A percentile compares a stretch with the other conserved stretches of the same genome.
Conservation (phyloP, 1,140 invertebrate genomes). For the Cotesia glomerata region DNA sequence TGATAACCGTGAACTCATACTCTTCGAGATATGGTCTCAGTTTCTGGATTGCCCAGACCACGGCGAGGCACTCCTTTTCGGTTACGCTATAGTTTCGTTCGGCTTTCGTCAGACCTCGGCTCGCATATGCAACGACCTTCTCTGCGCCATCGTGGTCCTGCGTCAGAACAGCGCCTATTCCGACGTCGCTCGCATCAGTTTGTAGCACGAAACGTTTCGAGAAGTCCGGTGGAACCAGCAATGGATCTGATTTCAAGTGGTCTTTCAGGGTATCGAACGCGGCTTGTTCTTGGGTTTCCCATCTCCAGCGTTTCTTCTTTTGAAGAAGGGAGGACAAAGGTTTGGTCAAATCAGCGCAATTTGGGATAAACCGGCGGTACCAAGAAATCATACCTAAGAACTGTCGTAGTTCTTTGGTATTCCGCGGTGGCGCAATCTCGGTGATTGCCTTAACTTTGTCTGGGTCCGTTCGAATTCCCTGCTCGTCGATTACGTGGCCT, state of each 20-base stretch:
- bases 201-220: conserved; percentile 39
- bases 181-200: conserved; percentile 42
- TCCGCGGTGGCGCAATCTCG: conserved; percentile 26
- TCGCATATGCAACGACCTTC: conserved; percentile 54
- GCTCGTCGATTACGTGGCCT: conserved; percentile 36
- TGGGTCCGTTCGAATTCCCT: conserved; percentile 41
- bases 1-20: conserved; percentile 55
- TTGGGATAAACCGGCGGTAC: conserved; percentile 53
- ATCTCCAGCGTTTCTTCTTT: conserved; percentile 40
- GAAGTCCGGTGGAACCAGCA: conserved; percentile 39
- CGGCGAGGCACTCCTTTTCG: conserved; percentile 60
- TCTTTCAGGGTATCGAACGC: neutral
- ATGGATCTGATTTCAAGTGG: neutral
- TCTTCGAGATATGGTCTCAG: conserved; percentile 57
- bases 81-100: conserved; percentile 59
- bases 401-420: conserved; percentile 38
- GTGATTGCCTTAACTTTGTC: conserved; percentile 39
- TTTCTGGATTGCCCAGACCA: conserved; percentile 56
- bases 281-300: conserved; percentile 30
- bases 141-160: conserved; percentile 39
- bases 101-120: conserved; percentile 42
- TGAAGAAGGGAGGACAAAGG: conserved; percentile 41
- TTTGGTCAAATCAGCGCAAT: conserved; percentile 42
- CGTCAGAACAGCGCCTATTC: conserved; percentile 42
- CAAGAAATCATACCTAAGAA: conserved; percentile 47